Base-by-base conservation (phyloP, 2,888 invertebrate genomes). In the Pandemis heparana region DNA sequence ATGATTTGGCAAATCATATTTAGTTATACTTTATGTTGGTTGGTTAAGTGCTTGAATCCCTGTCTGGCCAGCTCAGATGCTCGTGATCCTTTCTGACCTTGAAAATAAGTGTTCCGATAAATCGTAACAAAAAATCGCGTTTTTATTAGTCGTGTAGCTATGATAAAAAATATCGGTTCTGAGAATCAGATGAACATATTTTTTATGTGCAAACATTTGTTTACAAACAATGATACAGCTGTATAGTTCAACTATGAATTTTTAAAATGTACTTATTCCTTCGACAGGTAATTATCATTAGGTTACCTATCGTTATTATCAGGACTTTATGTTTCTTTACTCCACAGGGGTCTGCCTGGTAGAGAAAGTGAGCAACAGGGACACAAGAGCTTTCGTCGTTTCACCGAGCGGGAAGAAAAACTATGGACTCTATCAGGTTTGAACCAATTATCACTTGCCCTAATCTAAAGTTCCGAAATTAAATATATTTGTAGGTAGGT, bases 341-440 rank as follows among this genome's bases (percentile, higher is more conserved):
- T 64, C 88, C 88, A 16, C 84, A 94, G 94, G 94, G 94, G 92
- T 94, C 0, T 94, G 94, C 74, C 79, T 94, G 1, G 88, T 91
- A 69, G 94, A 94, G 77, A 91, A 93, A 83, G 92, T 90, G 3
- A 94, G 94, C 79, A 89, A 90, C 61, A 83, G 89, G 48, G 87
- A 94, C 32, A 94, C 94, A 0, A 83, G 75, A 16, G 83, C 86
- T 0, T 81, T 85, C 4, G 77, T 79, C 1, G 83, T 81, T 1
- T 85, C 85, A n/a, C 80, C 89, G 0, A 89, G 90, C 62, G 90
- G 91, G 1, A 92, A 86, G 79, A 91, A 90, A 70, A 85, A 75
- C 53, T 94, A 93, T 78, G 94, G 94, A 74, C 77, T 94, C 1
- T 94, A 89, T 71, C 94, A 94, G 89, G 94, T 92, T 80, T 59